Evolutionary conservation across 2,797 vertebrate species (phyloP).

Genomic region (Moxostoma hubbsi): DNA sequence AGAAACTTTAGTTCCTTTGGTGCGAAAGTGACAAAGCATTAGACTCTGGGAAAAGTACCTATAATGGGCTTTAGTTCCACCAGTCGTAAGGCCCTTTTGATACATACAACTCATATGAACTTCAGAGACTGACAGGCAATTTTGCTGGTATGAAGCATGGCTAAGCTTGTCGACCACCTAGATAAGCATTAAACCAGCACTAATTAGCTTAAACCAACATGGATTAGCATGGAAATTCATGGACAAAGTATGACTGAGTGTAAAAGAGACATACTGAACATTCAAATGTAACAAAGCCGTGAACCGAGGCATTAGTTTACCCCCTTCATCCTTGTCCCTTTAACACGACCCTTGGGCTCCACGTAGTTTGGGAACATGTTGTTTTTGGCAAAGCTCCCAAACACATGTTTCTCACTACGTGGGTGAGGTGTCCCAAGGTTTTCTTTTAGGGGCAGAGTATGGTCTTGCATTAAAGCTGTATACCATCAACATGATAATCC

Average conservation of each 20-base stretch:
- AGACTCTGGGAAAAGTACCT: no score
- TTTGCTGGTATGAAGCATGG: no score
- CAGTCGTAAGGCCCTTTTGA: neutral
- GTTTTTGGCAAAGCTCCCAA: conserved; percentile 59
- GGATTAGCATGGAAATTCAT: no score
- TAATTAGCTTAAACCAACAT: no score
- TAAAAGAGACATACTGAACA: conserved; percentile 28
- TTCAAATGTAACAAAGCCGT: conserved; percentile 46
- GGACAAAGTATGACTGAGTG: no score
- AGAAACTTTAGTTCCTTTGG: no score
- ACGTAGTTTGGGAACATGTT: conserved; percentile 58
- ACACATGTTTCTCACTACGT: conserved; percentile 57
- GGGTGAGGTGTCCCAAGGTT: conserved; percentile 51
- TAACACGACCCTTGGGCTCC: conserved; percentile 53
- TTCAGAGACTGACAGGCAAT: neutral
- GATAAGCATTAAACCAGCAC: no score
- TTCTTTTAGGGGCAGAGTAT: conserved; percentile 34
- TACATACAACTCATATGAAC: conserved; percentile 28
- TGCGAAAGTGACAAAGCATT: no score
- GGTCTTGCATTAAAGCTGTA: conserved; percentile 51
- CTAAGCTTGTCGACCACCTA: no score
- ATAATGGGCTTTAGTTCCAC: no score
- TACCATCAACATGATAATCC: conserved; percentile 45
- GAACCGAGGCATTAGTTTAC: conserved; percentile 45
- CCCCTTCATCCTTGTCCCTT: conserved; percentile 41